Evolutionary conservation across 2,888 invertebrate species (phyloP).

Genomic region (Drosophila pegasa): DNA sequence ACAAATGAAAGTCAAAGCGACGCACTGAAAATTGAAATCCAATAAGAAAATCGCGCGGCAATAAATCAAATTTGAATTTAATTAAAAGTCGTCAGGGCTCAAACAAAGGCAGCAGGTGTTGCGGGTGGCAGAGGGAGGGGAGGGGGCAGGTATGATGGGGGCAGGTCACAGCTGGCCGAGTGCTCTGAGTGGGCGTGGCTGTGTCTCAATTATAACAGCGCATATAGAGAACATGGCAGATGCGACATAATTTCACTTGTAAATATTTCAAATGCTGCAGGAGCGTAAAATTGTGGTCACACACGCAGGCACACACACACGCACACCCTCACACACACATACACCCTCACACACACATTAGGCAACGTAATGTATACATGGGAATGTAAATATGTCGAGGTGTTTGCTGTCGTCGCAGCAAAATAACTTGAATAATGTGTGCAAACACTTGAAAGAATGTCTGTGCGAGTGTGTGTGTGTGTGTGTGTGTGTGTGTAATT

Average conservation of each 20-base stretch:
- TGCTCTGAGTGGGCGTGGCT: slow-evolving; percentile 46
- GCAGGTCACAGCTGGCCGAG: slow-evolving; percentile 47
- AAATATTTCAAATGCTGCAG: slow-evolving; percentile 68
- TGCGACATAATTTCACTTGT: slow-evolving; percentile 67
- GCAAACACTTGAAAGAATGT: slow-evolving; percentile 44
- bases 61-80: slow-evolving; percentile 75
- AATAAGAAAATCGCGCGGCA: slow-evolving; percentile 54
- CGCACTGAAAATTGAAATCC: slow-evolving; percentile 47
- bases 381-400: slow-evolving; percentile 67
- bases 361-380: slow-evolving; percentile 60
- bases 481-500: slow-evolving; percentile 49
- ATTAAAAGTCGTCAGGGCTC: slow-evolving; percentile 63
- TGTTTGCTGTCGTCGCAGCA: slow-evolving; percentile 46
- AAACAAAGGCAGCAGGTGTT: slow-evolving; percentile 2
- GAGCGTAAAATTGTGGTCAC: slow-evolving; percentile 12
- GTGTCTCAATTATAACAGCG: slow-evolving; percentile 45
- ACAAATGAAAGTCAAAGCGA: slow-evolving; percentile 61
- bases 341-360: slow-evolving; percentile 4
- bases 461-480: background rate
- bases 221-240: background rate
- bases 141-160: background rate
- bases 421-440: slow-evolving; percentile 65
- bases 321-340: slow-evolving; percentile 1
- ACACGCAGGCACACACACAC: slow-evolving; percentile 27
- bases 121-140: background rate